Evolutionary conservation across 2,113 vertebrate genomes (phyloP).

Genomic region (Nerophis ophidion): DNA sequence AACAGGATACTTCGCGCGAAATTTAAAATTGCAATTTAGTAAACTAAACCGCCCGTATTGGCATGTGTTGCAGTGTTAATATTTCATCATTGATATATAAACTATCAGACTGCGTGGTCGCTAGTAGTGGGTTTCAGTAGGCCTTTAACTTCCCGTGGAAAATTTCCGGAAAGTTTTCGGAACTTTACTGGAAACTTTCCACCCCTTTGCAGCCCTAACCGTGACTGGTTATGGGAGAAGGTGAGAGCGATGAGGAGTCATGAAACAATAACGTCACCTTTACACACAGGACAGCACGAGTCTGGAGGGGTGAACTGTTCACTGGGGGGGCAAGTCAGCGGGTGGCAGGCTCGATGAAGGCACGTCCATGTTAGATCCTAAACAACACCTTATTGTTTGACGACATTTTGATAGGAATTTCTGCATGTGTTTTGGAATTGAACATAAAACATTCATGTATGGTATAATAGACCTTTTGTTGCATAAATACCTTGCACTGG

Average conservation of each 20-base stretch:
- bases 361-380: slow-evolving; percentile 89
- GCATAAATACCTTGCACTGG: slow-evolving; percentile 75
- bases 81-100: no score
- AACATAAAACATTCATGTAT: neutral
- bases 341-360: slow-evolving; percentile 70
- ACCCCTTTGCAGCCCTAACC: neutral
- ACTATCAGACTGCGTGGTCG: no score
- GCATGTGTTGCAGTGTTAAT: no score
- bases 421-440: no score
- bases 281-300: slow-evolving; percentile 80
- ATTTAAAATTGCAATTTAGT: no score
- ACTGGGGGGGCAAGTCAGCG: slow-evolving; percentile 68
- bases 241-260: neutral
- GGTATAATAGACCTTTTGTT: neutral
- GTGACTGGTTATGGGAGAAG: neutral
- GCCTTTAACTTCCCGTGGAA: no score
- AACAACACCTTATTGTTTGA: slow-evolving; percentile 1
- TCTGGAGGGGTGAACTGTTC: slow-evolving; percentile 70
- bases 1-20: no score
- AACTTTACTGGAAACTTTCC: no score
- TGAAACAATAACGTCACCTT: slow-evolving; percentile 51
- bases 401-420: no score
- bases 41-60: no score
- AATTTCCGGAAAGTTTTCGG: no score
- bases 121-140: no score